Conservation (phyloP, 2,113 vertebrate species). For the Formicarius rufipectus region DNA sequence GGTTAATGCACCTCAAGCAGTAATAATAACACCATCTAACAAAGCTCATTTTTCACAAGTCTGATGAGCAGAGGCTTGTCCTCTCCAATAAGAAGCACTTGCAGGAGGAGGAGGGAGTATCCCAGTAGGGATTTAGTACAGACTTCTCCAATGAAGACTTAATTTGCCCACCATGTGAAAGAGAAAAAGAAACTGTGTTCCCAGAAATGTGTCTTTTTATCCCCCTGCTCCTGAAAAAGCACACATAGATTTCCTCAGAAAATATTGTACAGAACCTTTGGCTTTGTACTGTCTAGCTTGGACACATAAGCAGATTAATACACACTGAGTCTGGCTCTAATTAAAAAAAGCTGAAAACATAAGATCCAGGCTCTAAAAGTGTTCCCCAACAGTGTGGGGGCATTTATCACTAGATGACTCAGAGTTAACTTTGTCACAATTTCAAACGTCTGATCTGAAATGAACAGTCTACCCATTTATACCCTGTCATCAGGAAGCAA, state of each 20-base stretch:
- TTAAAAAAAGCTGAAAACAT: constrained; percentile 1
- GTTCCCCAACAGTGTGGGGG: neutral
- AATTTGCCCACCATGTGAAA: neutral
- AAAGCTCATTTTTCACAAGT: neutral
- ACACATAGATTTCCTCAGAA: neutral
- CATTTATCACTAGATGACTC: neutral
- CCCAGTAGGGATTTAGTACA: neutral
- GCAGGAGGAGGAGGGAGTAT: neutral
- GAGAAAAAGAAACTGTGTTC: neutral
- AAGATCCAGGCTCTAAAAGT: neutral
- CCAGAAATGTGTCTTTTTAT: neutral
- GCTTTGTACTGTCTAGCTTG: neutral
- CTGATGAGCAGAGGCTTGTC: neutral
- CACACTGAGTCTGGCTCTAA: neutral
- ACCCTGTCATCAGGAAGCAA: neutral
- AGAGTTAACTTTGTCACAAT: neutral
- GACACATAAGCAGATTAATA: neutral
- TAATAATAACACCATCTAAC: neutral
- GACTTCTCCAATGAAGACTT: neutral
- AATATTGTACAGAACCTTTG: neutral
- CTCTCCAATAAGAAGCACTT: neutral
- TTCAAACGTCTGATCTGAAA: neutral
- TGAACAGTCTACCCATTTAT: neutral
- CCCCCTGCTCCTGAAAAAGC: neutral
- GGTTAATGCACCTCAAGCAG: neutral